Base-by-base conservation (phyloP, 2,888 invertebrate genomes). In the Netelia virgata region DNA sequence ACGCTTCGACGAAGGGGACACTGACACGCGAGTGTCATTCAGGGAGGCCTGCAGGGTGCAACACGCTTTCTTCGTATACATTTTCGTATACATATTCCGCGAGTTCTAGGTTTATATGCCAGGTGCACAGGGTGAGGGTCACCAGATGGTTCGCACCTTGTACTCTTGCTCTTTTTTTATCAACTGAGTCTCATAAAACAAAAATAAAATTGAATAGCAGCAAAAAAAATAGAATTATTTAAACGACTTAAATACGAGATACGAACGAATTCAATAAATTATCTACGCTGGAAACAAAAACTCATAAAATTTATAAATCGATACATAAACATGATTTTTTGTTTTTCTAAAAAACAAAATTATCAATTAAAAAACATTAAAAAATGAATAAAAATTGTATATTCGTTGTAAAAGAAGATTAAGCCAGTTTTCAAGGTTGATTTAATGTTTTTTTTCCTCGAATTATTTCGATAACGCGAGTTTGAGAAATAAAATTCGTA, bases 11-110 rank as follows among this genome's bases (percentile, higher is more conserved):
- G 73, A 57, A 43, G 57, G 66, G 36, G 59, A 53, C 66, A 57
- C 55, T 61, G 69, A 41, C 57, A 64, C 70, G 75, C 81, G 18
- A 57, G 55, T 47, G 75, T 76, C 64, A 57, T 10, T 74, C 18
- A 61, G 11, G 53, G 64, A 70, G 61, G 55, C 63, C 63, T 43
- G 69, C 20, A 70, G 75, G 81, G 20, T 82, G 64, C 75, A 59
- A 59, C 50, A 77, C 63, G 64, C 74, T 76, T 72, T 64, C 70
- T 11, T 36, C 64, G 23, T 72, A 43, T 55, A 20, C 16, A 47
- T 63, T 79, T 57, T 75, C 43, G 43, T 28, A 8, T 14, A 43
- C 16, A n/a, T 14, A 63, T 61, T 63, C 20, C 47, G 14, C 14
- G 3, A 47, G 47, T 50, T 50, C 43, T 57, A 43, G 55, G 55